Evolutionary conservation across 2,888 invertebrate genomes (phyloP).

Genomic region (Zaprionus lineosus): DNA sequence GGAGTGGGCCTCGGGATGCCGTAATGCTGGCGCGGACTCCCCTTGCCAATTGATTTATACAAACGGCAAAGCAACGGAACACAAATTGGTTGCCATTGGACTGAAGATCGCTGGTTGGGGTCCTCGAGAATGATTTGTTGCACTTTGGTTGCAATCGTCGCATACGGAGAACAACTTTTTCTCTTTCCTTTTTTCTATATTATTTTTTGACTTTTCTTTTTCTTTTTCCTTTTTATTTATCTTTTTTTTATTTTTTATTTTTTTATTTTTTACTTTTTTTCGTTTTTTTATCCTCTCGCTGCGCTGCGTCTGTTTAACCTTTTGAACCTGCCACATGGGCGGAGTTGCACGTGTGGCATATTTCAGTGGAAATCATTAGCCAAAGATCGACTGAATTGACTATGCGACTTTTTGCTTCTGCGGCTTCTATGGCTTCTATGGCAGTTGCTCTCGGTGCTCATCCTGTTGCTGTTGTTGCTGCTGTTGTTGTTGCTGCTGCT

Average conservation of each 20-base stretch:
- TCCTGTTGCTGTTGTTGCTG: background rate
- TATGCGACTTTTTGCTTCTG: no score
- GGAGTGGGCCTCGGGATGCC: no score
- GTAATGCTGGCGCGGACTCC: constrained; percentile 15
- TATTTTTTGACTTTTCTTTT: constrained; percentile 21
- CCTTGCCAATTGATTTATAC: constrained; percentile 75
- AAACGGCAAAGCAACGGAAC: constrained; percentile 78
- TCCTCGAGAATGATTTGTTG: constrained; percentile 66
- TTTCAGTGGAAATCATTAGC: constrained; percentile 64
- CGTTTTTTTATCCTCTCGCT: background rate
- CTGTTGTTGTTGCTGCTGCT: background rate
- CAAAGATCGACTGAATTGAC: no score
- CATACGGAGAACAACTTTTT: constrained; percentile 71
- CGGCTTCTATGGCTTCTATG: no score
- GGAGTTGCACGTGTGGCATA: constrained; percentile 47
- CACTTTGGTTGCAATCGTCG: constrained; percentile 69
- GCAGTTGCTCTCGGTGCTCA: constrained; percentile 28
- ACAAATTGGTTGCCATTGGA: constrained; percentile 71
- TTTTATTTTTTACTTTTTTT: constrained; percentile 14
- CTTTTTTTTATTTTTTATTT: constrained; percentile 4
- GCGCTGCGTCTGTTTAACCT: constrained; percentile 71
- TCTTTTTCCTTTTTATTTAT: constrained; percentile 7
- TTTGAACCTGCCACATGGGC: constrained; percentile 68
- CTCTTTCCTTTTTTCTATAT: constrained; percentile 6
- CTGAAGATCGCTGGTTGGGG: constrained; percentile 22